Evolutionary conservation across 2,888 invertebrate species (phyloP), one percentile per base, ranked within the genome.

Genomic region (Andrena haemorrhoa): DNA sequence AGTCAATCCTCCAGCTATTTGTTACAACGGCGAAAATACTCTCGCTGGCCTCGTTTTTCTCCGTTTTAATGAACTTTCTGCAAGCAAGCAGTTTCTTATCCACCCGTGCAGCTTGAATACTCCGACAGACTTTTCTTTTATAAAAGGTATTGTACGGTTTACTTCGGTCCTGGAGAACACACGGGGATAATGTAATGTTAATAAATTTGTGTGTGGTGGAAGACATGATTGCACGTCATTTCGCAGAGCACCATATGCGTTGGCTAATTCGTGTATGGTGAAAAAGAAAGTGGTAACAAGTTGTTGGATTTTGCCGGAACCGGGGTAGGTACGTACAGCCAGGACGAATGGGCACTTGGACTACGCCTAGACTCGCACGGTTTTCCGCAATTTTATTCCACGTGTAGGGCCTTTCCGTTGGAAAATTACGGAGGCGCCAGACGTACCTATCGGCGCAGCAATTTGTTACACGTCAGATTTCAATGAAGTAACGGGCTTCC

Each of bases 381-480:
- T 58, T 58, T 20, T n/a, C 16, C n/a, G 8, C 29, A 4, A 20
- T 12, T 26, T 35, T 20, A 12, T 49, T 66, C 33, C 16, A 51
- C 16, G 23, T 2, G 4, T 0, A 16, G 20, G 26, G 20, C 12
- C 65, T 35, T 10, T n/a, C 1, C 7, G 7, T 23, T 1, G 20
- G 41, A 64, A 75, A 69, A 60, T 68, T 68, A 63, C 23, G 26
- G 33, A 10, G 41, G 26, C 10, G n/a, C 61, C 47, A 56, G 63
- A 71, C 66, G 76, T 81, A 81, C 68, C 83, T 83, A 86, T 83
- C 82, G 77, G 66, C 60, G 51, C 31, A 66, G 87, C 85, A 90
- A 90, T 89, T 89, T 89, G 89, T 89, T 86, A 83, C 82, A 88
- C 86, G 89, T 89, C 89, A 88, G 86, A 89, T 90, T 89, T 87